Percentiles rank a stretch among this genome's conserved stretches.
Evolutionary conservation across 2,113 vertebrate species (phyloP).

Genomic region (Sterrhoptilus dennistouni): DNA sequence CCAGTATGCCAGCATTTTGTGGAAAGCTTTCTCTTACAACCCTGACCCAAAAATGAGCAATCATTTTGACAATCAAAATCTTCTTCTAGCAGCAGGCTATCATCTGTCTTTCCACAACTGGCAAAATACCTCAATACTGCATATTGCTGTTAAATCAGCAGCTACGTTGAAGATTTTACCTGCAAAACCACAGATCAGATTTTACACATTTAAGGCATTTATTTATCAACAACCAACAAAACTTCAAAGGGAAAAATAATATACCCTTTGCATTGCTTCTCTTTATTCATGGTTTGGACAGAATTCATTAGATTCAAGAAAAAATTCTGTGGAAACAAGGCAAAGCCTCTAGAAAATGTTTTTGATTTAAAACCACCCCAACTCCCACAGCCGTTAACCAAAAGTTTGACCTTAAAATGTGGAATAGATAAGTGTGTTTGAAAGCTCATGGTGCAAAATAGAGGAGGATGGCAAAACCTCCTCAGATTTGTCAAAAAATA

Average conservation of each 20-base stretch:
- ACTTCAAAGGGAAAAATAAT: background rate
- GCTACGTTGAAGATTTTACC: background rate
- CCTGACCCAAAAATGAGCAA: background rate
- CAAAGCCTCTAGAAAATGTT: background rate
- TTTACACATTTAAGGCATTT: slow-evolving; percentile 40
- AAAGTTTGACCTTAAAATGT: slow-evolving; percentile 2
- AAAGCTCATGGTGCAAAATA: slow-evolving; percentile 42
- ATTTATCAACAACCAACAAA: slow-evolving; percentile 10
- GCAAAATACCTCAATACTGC: background rate
- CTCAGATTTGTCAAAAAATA: background rate
- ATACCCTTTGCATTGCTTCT: background rate
- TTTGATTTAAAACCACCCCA: slow-evolving; percentile 25
- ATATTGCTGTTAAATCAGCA: background rate
- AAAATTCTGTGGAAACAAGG: slow-evolving; percentile 14
- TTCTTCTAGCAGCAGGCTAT: background rate
- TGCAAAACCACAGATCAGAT: background rate
- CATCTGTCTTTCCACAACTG: background rate
- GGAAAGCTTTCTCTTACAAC: background rate
- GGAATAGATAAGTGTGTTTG: background rate
- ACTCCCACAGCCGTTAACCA: background rate
- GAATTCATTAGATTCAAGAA: background rate
- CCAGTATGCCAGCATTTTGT: background rate
- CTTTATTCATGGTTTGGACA: slow-evolving; percentile 1
- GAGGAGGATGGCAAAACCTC: background rate
- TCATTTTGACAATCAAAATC: background rate